Percentiles rank a stretch among this genome's conserved stretches.
Evolutionary conservation across 2,888 invertebrate species (phyloP).

Genomic region (Notodromas monacha): DNA sequence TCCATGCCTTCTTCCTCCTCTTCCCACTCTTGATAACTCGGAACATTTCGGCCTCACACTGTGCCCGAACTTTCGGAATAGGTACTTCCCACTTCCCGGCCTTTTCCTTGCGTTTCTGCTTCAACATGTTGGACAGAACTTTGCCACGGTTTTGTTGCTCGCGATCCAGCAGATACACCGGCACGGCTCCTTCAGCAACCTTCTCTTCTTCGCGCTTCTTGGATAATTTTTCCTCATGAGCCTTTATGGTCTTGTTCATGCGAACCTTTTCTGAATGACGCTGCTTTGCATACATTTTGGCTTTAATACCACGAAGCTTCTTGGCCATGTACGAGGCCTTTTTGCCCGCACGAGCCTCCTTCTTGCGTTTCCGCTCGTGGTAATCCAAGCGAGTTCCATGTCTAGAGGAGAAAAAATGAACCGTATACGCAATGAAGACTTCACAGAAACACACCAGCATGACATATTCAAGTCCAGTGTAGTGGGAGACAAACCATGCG

Average conservation of each 20-base stretch:
- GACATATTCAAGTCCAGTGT: no score
- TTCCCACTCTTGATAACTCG: constrained; percentile 70
- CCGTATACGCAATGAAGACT: no score
- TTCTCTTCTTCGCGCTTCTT: constrained; percentile 44
- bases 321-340: constrained; percentile 62
- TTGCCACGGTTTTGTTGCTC: constrained; percentile 76
- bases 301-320: constrained; percentile 73
- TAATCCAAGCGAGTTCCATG: constrained; percentile 86
- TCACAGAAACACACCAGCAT: no score
- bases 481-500: no score
- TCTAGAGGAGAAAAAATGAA: no score
- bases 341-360: constrained; percentile 73
- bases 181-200: constrained; percentile 62
- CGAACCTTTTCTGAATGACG: constrained; percentile 91
- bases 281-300: constrained; percentile 85
- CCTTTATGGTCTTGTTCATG: constrained; percentile 91
- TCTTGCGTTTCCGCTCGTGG: constrained; percentile 81
- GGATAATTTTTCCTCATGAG: constrained; percentile 76
- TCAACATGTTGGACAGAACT: constrained; percentile 90
- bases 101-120: constrained; percentile 96
- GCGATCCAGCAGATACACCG: constrained; percentile 85
- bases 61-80: constrained; percentile 76
- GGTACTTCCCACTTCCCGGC: constrained; percentile 99
- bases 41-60: constrained; percentile 45
- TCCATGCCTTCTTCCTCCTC: constrained; percentile 82